phyloP scores from a whole-genome alignment of 2,797 vertebrate genomes.

The Poecilia velifera region DNA sequence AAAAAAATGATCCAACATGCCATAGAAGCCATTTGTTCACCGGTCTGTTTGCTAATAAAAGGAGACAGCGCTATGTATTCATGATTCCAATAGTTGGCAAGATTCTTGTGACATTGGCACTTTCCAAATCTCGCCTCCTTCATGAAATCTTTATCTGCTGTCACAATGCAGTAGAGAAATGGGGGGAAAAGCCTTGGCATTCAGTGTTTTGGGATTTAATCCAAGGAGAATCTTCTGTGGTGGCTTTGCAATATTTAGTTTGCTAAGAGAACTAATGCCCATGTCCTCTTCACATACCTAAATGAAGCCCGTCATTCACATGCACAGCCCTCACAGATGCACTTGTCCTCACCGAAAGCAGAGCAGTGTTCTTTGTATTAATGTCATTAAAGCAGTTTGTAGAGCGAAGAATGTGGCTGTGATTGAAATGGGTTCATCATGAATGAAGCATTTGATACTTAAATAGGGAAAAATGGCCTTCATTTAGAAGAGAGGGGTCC shows the following conservation, averaged over 20 bases:
- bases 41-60: conserved; percentile 27
- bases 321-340: not conserved
- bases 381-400: conserved; percentile 10
- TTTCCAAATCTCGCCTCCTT: conserved; percentile 19
- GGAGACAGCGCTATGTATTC: conserved; percentile 6
- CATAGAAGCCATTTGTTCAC: conserved; percentile 21
- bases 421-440: conserved; percentile 14
- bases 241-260: conserved; percentile 20
- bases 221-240: conserved; percentile 26
- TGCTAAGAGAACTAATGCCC: conserved; percentile 16
- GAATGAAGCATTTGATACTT: conserved; percentile 9
- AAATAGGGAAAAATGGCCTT: conserved; percentile 10
- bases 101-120: conserved; percentile 10
- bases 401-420: not conserved
- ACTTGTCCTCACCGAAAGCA: conserved; percentile 4
- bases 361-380: not conserved
- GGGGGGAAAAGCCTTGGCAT: conserved; percentile 11
- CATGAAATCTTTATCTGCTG: conserved; percentile 43
- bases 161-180: conserved; percentile 24
- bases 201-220: conserved; percentile 16
- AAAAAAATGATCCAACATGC: conserved; percentile 15
- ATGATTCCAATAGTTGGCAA: conserved; percentile 31
- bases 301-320: conserved; percentile 24
- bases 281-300: conserved; percentile 6
- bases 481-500: not conserved